These are phyloP conservation scores for Epinotia nisella DNA, from an alignment of 2,888 invertebrate species.

Conservation along the genomic window DNA sequence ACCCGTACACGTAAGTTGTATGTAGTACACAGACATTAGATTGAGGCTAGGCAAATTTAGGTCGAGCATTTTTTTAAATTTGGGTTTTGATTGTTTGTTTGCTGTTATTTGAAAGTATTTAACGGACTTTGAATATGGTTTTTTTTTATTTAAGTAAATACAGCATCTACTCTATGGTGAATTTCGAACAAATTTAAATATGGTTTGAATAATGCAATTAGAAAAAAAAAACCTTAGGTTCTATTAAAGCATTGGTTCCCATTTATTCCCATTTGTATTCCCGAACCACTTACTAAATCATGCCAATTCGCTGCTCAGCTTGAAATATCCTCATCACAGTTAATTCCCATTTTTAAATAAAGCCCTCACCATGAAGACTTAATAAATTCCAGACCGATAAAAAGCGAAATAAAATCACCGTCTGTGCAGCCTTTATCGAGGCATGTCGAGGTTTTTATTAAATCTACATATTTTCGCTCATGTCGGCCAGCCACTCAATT, in stretches of 20 bases:
- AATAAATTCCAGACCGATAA: conserved; percentile 41
- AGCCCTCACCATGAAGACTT: conserved; percentile 33
- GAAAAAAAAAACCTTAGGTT: not conserved
- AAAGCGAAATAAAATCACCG: conserved; percentile 42
- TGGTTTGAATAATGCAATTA: too few species aligned
- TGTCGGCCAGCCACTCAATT: conserved; percentile 34
- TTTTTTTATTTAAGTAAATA: too few species aligned
- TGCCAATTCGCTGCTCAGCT: conserved; percentile 14
- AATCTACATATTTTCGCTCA: conserved; percentile 44
- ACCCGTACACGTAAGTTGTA: too few species aligned
- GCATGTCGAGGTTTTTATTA: conserved; percentile 43
- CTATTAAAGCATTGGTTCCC: not conserved
- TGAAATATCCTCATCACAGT: conserved; percentile 23
- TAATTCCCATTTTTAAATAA: conserved; percentile 36
- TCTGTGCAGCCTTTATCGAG: conserved; percentile 37
- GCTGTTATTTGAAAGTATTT: too few species aligned
- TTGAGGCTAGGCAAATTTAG: too few species aligned
- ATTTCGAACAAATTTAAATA: too few species aligned
- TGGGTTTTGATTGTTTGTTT: too few species aligned
- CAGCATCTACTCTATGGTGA: too few species aligned
- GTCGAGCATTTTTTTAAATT: too few species aligned
- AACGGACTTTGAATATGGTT: too few species aligned
- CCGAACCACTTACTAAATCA: conserved; percentile 15
- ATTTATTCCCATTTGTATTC: conserved; percentile 9
- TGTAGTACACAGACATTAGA: too few species aligned